Percentiles rank a stretch among this genome's conserved stretches.
Conservation (phyloP, 1,140 invertebrate genomes). For the Lepeophtheirus salmonis region DNA sequence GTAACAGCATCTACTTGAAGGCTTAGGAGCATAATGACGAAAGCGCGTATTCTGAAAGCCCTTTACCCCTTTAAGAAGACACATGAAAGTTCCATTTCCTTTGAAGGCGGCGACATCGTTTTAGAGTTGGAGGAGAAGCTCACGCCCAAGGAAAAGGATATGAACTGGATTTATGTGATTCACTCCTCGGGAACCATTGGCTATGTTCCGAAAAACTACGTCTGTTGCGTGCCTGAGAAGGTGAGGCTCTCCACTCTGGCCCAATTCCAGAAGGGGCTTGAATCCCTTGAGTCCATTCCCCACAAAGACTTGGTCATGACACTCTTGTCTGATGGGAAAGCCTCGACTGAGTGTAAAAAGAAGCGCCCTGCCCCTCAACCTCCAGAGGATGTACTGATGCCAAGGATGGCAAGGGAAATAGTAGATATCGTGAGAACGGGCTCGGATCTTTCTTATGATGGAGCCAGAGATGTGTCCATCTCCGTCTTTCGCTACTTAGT, state of each 20-base stretch:
- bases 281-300: neutral
- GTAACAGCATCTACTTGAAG: too few relatives aligned
- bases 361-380: neutral
- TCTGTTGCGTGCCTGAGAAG: neutral
- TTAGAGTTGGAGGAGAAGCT: slow-evolving; percentile 3
- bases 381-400: neutral
- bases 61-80: slow-evolving; percentile 15
- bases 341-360: neutral
- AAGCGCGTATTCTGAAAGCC: neutral
- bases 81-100: neutral
- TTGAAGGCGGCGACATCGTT: neutral
- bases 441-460: neutral
- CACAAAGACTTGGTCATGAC: neutral
- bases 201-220: slow-evolving; percentile 10
- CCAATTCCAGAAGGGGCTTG: neutral
- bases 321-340: neutral
- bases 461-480: neutral
- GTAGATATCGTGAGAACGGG: neutral
- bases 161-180: slow-evolving; percentile 8
- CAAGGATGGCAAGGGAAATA: slow-evolving; percentile 4
- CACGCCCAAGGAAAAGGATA: neutral
- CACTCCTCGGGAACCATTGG: neutral
- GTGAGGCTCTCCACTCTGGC: neutral
- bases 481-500: neutral
- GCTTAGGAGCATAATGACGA: neutral